Conservation (phyloP, 2,113 vertebrate genomes). For the Gallinago undulata region DNA sequence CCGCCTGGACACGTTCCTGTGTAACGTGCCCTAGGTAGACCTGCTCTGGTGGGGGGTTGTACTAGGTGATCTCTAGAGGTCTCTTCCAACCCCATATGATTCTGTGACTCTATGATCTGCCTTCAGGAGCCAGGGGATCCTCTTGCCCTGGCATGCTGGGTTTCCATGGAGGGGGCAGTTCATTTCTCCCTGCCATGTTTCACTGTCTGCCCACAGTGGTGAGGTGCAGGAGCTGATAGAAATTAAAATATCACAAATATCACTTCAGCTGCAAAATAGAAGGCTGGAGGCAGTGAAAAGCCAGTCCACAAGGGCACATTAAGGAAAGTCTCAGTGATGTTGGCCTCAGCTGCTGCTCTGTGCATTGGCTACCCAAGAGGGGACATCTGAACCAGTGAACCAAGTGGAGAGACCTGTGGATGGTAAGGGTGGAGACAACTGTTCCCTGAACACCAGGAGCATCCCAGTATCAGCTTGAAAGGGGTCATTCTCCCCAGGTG, state of each 20-base stretch:
- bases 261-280: neutral
- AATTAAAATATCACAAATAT: neutral
- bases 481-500: neutral
- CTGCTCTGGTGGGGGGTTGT: no score
- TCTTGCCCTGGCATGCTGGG: accelerated
- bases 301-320: neutral
- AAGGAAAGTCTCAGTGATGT: neutral
- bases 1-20: no score
- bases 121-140: neutral
- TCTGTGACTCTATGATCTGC: neutral
- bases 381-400: neutral
- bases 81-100: no score
- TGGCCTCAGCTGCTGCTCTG: neutral
- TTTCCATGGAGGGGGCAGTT: neutral
- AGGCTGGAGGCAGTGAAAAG: neutral
- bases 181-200: neutral
- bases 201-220: accelerated
- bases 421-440: neutral
- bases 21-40: no score
- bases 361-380: neutral
- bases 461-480: neutral
- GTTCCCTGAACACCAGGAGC: neutral
- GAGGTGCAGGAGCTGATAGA: neutral
- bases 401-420: neutral
- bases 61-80: no score